Evolutionary conservation across 2,113 vertebrate genomes (phyloP), one percentile per base, ranked within the genome.

Genomic region (Gasterosteus aculeatus): DNA sequence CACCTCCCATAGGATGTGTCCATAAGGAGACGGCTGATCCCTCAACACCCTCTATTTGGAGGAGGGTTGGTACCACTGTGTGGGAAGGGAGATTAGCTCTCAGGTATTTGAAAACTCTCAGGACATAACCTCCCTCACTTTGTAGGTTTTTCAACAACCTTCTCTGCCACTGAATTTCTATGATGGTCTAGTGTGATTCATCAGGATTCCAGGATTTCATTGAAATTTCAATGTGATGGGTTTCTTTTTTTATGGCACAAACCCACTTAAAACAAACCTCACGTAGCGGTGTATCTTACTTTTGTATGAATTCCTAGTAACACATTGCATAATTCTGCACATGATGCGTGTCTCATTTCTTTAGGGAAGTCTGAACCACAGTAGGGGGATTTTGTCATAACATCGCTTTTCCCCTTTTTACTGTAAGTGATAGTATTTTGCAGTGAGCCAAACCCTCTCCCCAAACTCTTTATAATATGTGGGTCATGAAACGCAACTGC

Each of bases 121-220:
- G 49, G 14, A 8, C 19, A 14, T 42, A 6, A 59, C 39, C 75
- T 83, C 29, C 4, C 11, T 72, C 14, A 69, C 42, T 69, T 35
- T 10, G 2, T 5, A n/a, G 47, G 38, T 56, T 44, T 39, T 4
- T 0, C n/a, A 44, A 5, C 15, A 77, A 31, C 61, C 63, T 9
- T 72, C 38, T 31, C 69, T 75, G n/a, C 10, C 70, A 64, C 33
- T 14, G 46, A 72, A 82, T 91, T 87, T 84, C 85, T 85, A 80
- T 56, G 38, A 70, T 78, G 54, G 46, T 6, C 4, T 0, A 60
- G 33, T 42, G 18, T 87, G 76, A 62, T 59, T 78, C 31, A 64
- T 70, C 62, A 81, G 19, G 83, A 88, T 90, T 92, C 85, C 73
- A 68, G 78, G 59, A 83, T 90, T 85, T 91, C 72, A 87, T 77